Evolutionary conservation across 2,113 vertebrate genomes (phyloP).

Genomic region (cattle (Bos taurus)): ARS-UCD2.0 NC_037329.1:128074001-128074500

Average conservation of each 20-base stretch:
- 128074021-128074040: background rate
- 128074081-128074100: background rate
- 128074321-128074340: background rate
- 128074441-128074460: background rate
- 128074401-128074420: background rate
- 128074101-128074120: background rate
- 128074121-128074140: fast-evolving
- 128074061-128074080: background rate
- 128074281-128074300: background rate
- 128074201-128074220: background rate
- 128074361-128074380: background rate
- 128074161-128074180: background rate
- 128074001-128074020: background rate
- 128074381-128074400: background rate
- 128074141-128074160: background rate
- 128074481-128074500: background rate
- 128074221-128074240: background rate
- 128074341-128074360: background rate
- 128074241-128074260: background rate
- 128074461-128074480: background rate
- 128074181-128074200: background rate
- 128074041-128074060: background rate
- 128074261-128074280: background rate
- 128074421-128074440: background rate
- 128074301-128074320: background rate